Conservation (phyloP, 2,797 vertebrate species). For the Halcyon badia region DNA sequence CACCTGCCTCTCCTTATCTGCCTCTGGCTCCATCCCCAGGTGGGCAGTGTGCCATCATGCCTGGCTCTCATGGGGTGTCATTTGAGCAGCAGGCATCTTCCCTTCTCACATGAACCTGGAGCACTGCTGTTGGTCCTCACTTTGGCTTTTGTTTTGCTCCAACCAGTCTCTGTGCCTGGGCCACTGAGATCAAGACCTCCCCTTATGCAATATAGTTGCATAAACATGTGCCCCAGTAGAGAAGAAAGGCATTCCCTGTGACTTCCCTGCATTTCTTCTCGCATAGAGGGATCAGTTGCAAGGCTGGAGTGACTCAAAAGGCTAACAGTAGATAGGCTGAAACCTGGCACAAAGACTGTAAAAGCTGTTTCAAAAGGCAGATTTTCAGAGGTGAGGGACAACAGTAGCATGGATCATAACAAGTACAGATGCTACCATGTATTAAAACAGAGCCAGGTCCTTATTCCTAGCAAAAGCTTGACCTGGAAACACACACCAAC, state of each 20-base stretch:
- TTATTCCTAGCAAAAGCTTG: not conserved
- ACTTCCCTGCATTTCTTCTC: not conserved
- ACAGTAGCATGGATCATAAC: not conserved
- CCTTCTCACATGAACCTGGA: not conserved
- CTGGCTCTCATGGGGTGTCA: rapidly evolving
- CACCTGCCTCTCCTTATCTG: not conserved
- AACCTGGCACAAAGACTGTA: not conserved
- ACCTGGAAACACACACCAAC: not conserved
- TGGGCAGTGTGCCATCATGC: not conserved
- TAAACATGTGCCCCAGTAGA: not conserved
- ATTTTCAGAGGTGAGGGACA: not conserved
- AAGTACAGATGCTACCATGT: not conserved
- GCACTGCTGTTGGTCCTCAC: rapidly evolving
- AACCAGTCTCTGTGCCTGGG: not conserved
- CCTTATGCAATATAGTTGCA: not conserved
- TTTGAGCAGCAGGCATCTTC: not conserved
- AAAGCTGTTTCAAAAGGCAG: not conserved
- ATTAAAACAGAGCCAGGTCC: not conserved
- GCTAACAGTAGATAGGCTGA: not conserved
- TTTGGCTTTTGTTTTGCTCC: not conserved
- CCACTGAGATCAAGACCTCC: not conserved
- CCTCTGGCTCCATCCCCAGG: not conserved
- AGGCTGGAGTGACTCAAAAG: not conserved
- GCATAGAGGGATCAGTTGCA: not conserved
- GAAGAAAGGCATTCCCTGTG: rapidly evolving